A percentile compares a stretch with the other conserved stretches of the same genome.
Conservation (phyloP, 2,888 invertebrate genomes). For the Nemapogon koenigi region DNA sequence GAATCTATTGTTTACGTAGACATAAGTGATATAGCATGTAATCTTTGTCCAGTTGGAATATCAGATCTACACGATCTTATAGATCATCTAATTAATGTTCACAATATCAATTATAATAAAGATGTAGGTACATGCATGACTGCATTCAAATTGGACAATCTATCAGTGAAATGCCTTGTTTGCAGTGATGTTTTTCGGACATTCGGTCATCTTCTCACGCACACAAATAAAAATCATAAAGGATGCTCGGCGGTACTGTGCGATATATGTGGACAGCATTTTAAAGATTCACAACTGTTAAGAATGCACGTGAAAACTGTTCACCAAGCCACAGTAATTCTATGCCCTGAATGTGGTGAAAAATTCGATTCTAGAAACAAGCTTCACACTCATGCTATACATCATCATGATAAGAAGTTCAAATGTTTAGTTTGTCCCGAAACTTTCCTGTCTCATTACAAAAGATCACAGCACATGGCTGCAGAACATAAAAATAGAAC, state of each 20-base stretch:
- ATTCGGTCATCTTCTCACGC: conserved; percentile 44
- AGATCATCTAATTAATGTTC: conserved; percentile 39
- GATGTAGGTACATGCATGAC: conserved; percentile 48
- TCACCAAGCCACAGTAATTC: conserved; percentile 38
- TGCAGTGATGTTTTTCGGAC: conserved; percentile 45
- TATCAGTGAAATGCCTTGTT: conserved; percentile 36
- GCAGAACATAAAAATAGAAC: conserved; percentile 42
- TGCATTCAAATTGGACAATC: conserved; percentile 44
- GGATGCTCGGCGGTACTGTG: conserved; percentile 46
- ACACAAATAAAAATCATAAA: conserved; percentile 53
- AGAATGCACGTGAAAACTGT: conserved; percentile 39
- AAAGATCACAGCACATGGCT: conserved; percentile 46
- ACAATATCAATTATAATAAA: conserved; percentile 38
- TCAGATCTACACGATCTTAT: conserved; percentile 41
- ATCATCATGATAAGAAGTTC: conserved; percentile 54
- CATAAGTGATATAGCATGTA: conserved; percentile 37
- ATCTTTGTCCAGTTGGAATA: conserved; percentile 32
- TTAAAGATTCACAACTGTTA: conserved; percentile 39
- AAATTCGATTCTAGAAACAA: conserved; percentile 56
- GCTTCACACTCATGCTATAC: conserved; percentile 50
- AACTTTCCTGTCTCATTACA: conserved; percentile 45
- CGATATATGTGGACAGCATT: conserved; percentile 50
- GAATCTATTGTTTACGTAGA: conserved; percentile 49
- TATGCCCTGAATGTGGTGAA: conserved; percentile 49
- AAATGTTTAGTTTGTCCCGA: conserved; percentile 52